Base-by-base conservation (phyloP, 2,888 invertebrate genomes). In the Oscheius onirici region DNA sequence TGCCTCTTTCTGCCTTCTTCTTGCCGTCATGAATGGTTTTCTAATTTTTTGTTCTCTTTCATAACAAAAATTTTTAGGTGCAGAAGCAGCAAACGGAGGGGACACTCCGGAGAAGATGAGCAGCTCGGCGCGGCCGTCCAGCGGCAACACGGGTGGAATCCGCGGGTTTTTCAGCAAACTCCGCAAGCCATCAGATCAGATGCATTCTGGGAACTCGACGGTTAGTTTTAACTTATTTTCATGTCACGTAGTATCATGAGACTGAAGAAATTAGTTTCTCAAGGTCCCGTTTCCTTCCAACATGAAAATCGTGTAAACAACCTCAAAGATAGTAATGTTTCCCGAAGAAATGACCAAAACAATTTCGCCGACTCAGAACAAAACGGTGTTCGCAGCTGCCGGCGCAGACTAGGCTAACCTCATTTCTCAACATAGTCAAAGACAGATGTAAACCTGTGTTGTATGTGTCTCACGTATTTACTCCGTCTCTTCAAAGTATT, bases 81-180 rank as follows among this genome's bases (percentile, higher is more conserved):
- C 63, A 17, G 63, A 46, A 26, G 63, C 46, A 17, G 46, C 26
- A n/a, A 26, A 34, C 26, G 63, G 49, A n/a, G 28, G n/a, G 34
- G 63, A 63, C 26, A n/a, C 66, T 26, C 20, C 52, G 22, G 17
- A 41, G 11, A 73, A 61, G 51, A 73, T 70, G 71, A 71, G 71
- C 61, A 60, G 34, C 60, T 69, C 72, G n/a, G 70, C 76, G 58
- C 68, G 73, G 57, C 73, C 74, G 65, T 71, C 73, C 34, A 65
- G 73, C 49, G 77, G 81, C 46, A 73, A 67, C 66, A 69, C 76
- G 40, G 77, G 80, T 43, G 80, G 80, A 17, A 83, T 85, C 63
- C 83, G 85, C 24, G 80, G 82, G 41, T 84, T 85, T 72, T 84
- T 85, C 77, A 80, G 79, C 44, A 85, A 85, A 69, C 81, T 85